Evolutionary conservation across 2,113 vertebrate genomes (phyloP).

Genomic region (Grammomys surdaster): DNA sequence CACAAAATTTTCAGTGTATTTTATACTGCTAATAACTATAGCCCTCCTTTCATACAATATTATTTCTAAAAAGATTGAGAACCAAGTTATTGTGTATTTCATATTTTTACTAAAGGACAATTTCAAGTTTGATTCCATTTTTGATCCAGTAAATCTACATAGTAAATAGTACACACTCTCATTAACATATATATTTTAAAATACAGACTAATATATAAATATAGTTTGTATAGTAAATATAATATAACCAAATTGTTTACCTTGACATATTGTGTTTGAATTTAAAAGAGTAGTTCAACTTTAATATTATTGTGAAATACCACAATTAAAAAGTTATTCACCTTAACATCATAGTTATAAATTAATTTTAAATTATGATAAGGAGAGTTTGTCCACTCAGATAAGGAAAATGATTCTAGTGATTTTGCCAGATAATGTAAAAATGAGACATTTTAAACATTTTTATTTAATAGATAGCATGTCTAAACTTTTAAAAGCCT

Average conservation of each 20-base stretch:
- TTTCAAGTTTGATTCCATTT: not conserved
- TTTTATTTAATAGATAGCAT: not conserved
- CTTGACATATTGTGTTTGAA: not conserved
- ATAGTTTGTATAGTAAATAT: not conserved
- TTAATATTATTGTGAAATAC: not conserved
- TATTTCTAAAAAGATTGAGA: not conserved
- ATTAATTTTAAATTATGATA: slow-evolving; percentile 66
- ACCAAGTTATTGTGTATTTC: not conserved
- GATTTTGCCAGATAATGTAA: slow-evolving; percentile 69
- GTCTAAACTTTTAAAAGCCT: not conserved
- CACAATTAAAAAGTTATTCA: slow-evolving; percentile 29
- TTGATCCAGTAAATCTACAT: not conserved
- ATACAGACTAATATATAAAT: not conserved
- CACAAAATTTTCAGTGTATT: not conserved
- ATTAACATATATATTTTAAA: not conserved
- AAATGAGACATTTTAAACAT: slow-evolving; percentile 57
- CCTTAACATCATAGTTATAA: slow-evolving; percentile 21
- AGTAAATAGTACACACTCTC: not conserved
- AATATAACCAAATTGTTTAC: slow-evolving; percentile 31
- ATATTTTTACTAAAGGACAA: not conserved
- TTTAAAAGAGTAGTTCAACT: not conserved
- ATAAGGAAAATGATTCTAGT: slow-evolving; percentile 60
- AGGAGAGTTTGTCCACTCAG: not conserved
- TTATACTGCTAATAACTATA: not conserved
- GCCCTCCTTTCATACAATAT: not conserved